These are phyloP conservation scores for Hyposoter didymator DNA, from an alignment of 2,888 invertebrate genomes.

Conservation along the genomic window DNA sequence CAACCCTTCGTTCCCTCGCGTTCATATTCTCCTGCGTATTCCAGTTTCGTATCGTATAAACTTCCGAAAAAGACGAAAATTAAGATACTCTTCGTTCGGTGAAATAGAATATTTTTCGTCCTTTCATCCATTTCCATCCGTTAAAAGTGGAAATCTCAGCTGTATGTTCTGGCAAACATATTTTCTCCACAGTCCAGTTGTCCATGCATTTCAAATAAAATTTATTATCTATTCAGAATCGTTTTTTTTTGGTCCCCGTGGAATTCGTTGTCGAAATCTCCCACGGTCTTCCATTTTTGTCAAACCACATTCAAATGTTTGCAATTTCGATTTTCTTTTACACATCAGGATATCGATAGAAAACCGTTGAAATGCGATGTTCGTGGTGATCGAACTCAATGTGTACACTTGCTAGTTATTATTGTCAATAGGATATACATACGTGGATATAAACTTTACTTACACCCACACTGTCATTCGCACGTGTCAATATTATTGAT, in stretches of 20 bases:
- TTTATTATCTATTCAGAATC: too few species aligned
- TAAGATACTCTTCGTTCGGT: conserved; percentile 16
- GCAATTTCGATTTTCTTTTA: background rate
- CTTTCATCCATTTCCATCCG: background rate
- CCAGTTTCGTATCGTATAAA: background rate
- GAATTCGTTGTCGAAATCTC: background rate
- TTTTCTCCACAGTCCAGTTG: background rate
- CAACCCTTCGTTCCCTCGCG: conserved; percentile 32
- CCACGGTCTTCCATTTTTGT: background rate
- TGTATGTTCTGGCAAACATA: background rate
- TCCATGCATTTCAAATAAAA: too few species aligned
- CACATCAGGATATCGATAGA: background rate
- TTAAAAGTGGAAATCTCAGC: background rate
- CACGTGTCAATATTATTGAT: conserved; percentile 38
- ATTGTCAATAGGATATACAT: background rate
- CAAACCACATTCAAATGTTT: background rate
- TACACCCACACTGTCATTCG: conserved; percentile 2
- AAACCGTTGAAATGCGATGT: background rate
- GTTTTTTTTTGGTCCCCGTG: background rate
- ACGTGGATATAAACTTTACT: background rate
- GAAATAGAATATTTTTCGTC: background rate
- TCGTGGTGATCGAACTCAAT: background rate
- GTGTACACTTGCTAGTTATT: background rate
- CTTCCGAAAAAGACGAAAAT: conserved; percentile 22
- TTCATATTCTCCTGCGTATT: conserved; percentile 7